These are phyloP conservation scores for Cranoglanis bouderius DNA, from an alignment of 2,113 vertebrate genomes.

Conservation along the genomic window DNA sequence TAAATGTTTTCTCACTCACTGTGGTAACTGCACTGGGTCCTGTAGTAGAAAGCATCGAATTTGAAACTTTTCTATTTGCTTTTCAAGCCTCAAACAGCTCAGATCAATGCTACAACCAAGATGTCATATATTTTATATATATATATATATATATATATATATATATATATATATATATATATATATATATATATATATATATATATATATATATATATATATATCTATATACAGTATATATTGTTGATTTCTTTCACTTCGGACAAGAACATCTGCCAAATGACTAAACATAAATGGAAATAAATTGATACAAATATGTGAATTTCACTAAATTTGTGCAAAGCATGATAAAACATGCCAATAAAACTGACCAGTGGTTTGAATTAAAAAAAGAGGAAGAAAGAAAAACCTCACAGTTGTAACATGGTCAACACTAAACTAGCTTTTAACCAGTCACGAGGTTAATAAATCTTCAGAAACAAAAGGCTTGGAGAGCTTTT, in stretches of 20 bases:
- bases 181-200: background rate
- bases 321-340: background rate
- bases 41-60: background rate
- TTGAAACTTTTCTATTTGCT: background rate
- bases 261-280: background rate
- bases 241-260: background rate
- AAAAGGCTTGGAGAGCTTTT: constrained; percentile 70
- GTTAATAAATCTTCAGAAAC: constrained; percentile 64
- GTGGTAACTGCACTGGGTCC: background rate
- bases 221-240: background rate
- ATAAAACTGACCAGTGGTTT: background rate
- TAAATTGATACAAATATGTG: background rate
- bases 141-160: background rate
- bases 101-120: background rate
- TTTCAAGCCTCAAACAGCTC: background rate
- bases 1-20: background rate
- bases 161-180: background rate
- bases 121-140: background rate
- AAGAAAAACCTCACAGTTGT: background rate
- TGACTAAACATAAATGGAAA: background rate
- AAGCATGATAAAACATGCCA: background rate
- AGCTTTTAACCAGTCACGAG: constrained; percentile 40
- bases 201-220: background rate
- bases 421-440: constrained; percentile 38
- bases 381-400: background rate